A percentile compares a stretch with the other conserved stretches of the same genome.
Evolutionary conservation across 2,888 invertebrate genomes (phyloP).

Genomic region (Anoncus sp.): DNA sequence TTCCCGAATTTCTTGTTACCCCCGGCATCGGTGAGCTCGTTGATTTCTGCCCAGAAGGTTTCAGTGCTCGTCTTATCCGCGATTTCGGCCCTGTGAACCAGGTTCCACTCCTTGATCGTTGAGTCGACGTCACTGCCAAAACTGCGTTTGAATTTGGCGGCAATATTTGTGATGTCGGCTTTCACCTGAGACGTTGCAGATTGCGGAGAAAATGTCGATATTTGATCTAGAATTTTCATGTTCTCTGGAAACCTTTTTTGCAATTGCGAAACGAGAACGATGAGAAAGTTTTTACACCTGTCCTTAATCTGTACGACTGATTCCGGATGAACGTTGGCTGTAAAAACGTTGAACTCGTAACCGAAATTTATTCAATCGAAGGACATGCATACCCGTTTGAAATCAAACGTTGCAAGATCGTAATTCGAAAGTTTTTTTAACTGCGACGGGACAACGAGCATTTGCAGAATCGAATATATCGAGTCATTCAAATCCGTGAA

Average conservation of each 20-base stretch:
- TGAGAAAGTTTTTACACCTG: not conserved
- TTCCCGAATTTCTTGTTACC: not conserved
- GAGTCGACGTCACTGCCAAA: not conserved
- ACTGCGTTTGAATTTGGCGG: not conserved
- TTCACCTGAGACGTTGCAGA: constrained; percentile 52
- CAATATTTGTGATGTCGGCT: constrained; percentile 3
- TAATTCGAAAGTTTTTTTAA: constrained; percentile 65
- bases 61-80: constrained; percentile 4
- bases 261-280: constrained; percentile 2
- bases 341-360: not conserved
- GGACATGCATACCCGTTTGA: not conserved
- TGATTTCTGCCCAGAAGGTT: constrained; percentile 27
- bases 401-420: constrained; percentile 64
- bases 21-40: constrained; percentile 12
- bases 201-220: not conserved
- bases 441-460: constrained; percentile 62
- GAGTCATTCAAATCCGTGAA: constrained; percentile 25
- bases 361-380: constrained; percentile 1
- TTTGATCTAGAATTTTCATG: not conserved
- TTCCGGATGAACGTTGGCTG: not conserved
- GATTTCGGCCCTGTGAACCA: constrained; percentile 23
- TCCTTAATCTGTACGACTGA: not conserved
- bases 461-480: constrained; percentile 37
- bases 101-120: constrained; percentile 33
- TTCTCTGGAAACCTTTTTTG: constrained; percentile 5